Percentiles rank a stretch among this genome's conserved stretches.
Conservation (phyloP, 53 echinoderm and acorn worm species). For the Glandiceps talaboti region DNA sequence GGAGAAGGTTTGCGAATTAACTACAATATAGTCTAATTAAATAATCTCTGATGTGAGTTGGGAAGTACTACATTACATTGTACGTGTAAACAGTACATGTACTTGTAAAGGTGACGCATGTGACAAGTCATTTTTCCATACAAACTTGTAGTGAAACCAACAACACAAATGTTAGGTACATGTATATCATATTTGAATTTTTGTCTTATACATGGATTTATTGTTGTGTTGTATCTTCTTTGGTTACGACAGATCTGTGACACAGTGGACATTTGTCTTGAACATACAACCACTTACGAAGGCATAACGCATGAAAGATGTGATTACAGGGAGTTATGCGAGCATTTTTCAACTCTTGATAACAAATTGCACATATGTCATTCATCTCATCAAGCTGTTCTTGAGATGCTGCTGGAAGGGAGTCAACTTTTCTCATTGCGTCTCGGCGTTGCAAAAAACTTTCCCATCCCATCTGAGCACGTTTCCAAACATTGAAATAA, state of each 20-base stretch:
- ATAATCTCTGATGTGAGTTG: no score
- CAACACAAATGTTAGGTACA: no score
- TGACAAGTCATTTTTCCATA: no score
- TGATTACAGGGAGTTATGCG: conserved; percentile 84
- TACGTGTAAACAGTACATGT: no score
- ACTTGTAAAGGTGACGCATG: no score
- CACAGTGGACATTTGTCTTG: conserved; percentile 91
- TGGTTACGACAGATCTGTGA: conserved; percentile 38
- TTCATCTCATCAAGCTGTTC: conserved; percentile 35
- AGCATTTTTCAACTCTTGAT: conserved; percentile 68
- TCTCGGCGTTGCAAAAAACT: conserved; percentile 59
- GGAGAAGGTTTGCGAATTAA: no score
- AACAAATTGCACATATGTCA: conserved; percentile 94
- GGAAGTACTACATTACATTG: no score
- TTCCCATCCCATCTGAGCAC: conserved; percentile 75
- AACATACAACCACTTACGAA: conserved; percentile 89
- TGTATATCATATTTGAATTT: no score
- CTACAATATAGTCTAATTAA: no score
- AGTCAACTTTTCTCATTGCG: conserved; percentile 67
- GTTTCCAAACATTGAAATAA: conserved; percentile 90
- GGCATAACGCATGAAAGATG: conserved; percentile 73
- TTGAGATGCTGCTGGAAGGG: conserved; percentile 48
- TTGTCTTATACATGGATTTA: no score
- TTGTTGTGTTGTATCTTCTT: neutral
- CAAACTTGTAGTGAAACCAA: no score